Conservation (phyloP, 2,888 invertebrate species). For the Cyaniris semiargus region DNA sequence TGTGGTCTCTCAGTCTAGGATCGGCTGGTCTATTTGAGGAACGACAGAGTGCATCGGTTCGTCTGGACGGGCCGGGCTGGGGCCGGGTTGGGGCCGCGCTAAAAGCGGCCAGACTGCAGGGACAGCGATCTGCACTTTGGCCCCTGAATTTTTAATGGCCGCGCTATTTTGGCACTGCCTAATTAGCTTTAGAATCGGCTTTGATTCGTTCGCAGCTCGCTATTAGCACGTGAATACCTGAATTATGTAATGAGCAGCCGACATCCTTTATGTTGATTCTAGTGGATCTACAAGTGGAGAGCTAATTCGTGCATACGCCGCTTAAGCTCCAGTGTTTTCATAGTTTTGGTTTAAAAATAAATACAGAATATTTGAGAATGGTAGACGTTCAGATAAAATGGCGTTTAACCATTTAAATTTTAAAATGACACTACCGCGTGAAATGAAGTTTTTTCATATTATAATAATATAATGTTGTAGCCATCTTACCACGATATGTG, state of each 20-base stretch:
- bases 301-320: neutral
- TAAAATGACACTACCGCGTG: neutral
- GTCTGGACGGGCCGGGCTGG: conserved; percentile 51
- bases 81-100: conserved; percentile 57
- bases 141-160: conserved; percentile 70
- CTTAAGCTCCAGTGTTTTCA: neutral
- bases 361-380: neutral
- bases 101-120: conserved; percentile 67
- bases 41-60: conserved; percentile 50
- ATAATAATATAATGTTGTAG: too few species aligned
- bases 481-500: too few species aligned
- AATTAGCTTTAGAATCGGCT: conserved; percentile 54
- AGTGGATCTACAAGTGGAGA: neutral
- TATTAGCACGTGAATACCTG: conserved; percentile 32
- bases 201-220: conserved; percentile 35
- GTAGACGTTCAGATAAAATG: neutral
- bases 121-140: conserved; percentile 75
- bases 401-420: neutral
- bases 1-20: conserved; percentile 46
- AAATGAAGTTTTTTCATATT: too few species aligned
- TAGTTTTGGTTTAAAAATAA: neutral
- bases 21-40: conserved; percentile 59
- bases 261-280: conserved; percentile 20
- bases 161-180: conserved; percentile 64
- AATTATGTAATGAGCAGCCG: conserved; percentile 32